Evolutionary conservation across 1,140 invertebrate genomes (phyloP), one percentile per base, ranked within the genome.

Genomic region (Drosophila erecta): DNA sequence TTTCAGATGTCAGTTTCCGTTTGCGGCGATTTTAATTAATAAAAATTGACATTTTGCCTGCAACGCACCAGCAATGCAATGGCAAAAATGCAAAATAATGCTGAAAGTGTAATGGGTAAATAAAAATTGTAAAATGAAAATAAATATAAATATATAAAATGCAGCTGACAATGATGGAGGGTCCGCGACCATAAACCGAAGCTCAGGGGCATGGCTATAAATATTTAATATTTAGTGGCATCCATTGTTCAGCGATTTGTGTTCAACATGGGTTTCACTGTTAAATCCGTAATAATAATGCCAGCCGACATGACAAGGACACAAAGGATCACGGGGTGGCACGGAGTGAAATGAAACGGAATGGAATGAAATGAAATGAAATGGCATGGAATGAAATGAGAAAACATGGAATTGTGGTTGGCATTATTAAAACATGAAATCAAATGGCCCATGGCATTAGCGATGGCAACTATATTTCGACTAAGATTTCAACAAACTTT

Each of bases 151-250:
- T 24, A 15, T 38, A 62, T 54, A 43, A 54, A 66, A 51, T 67
- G 64, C 64, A 50, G 30, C 17, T 49, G 64, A 51, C 60, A 67
- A 62, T 11, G 30, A 46, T 17, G 61, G 22, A n/a, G 20, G 20
- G 41, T 8, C 2, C 4, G 30, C 4, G 30, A 30, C 30, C 30
- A 30, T 30, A 30, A 30, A 10, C n/a, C 24, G 12, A 24, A 8
- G 54, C 12, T 5, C 20, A 30, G 35, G 35, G 33, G 55, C 22
- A 14, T 37, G 20, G 27, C 60, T 24, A 76, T 77, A 76, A 76
- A 76, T 76, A 76, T 76, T 77, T 76, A 69, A 77, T 76, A 76
- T 76, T 76, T 76, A 77, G 74, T 59, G 62, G 62, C 38, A 11
- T 62, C 8, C 47, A 76, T 76, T 76, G 72, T 76, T 69, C 61